Evolutionary conservation across 2,113 vertebrate genomes (phyloP), one percentile per base, ranked within the genome.

Genomic region (Melanerpes formicivorus): DNA sequence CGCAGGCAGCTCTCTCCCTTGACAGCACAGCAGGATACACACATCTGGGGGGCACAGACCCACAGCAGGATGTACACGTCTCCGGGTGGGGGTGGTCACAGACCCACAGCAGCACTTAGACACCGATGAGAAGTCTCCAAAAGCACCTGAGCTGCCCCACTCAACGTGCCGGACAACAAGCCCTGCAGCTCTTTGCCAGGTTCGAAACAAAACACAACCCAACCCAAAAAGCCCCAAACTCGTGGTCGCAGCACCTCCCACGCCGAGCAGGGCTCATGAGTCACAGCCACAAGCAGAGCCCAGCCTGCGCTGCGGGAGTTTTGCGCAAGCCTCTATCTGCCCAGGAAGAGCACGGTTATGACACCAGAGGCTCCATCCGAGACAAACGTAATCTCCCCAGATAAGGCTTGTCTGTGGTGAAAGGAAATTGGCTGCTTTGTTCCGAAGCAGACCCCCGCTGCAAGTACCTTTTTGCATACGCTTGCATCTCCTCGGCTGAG

Each of bases 371-470:
- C 90, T 88, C 92, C 88, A 18, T 6, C 29, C 1, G 5, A 90
- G 91, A 93, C 80, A 62, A 34, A 26, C 5, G 2, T 5, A 80
- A 93, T 90, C 84, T 87, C 69, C 80, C 0, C 0, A 89, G 89
- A 93, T 95, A 95, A 93, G 42, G 56, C 50, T 18, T 40, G 74
- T 79, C 83, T 50, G 34, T 5, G 44, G 34, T 15, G 79, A 93
- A 23, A 90, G 88, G 86, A 96, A 95, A 86, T n/a, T 37, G 73
- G 55, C 91, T 86, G 91, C 88, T 94, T 16, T 79, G 80, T 46
- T 44, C 46, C 88, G 48, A 32, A 34, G 59, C 88, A 77, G 84
- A 67, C 64, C 69, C 76, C 80, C 1, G 5, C 2, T 6, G 1
- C 4, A 55, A 87, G 90, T 10, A 80, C 87, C 83, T 71, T 79